Conservation (phyloP, 2,888 invertebrate species). For the Deilephila elpenor region DNA sequence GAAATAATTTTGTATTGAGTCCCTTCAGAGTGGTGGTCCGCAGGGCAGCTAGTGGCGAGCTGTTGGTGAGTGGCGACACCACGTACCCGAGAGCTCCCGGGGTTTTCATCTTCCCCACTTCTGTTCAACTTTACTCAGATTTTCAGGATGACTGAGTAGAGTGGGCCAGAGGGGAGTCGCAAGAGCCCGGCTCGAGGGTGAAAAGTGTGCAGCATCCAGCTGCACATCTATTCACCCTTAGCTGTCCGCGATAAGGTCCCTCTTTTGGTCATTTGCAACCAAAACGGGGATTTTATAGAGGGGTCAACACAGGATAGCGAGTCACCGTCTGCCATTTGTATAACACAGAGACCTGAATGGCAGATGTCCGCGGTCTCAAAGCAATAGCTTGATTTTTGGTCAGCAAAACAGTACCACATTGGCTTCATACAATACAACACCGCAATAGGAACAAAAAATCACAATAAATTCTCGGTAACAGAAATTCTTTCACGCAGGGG, state of each 20-base stretch:
- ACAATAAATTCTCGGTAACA: background rate
- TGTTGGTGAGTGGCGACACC: conserved; percentile 41
- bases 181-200: conserved; percentile 31
- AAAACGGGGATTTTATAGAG: conserved; percentile 28
- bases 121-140: conserved; percentile 10
- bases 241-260: conserved; percentile 29
- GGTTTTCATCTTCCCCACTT: conserved; percentile 6
- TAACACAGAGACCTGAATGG: conserved; percentile 25
- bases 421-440: background rate
- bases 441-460: background rate
- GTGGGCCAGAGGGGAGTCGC: conserved; percentile 25
- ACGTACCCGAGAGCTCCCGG: conserved; percentile 36
- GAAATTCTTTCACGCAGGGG: conserved; percentile 3
- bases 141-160: background rate
- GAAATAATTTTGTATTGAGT: background rate
- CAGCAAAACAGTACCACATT: conserved; percentile 8
- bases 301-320: conserved; percentile 28
- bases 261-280: background rate
- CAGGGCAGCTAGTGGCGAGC: conserved; percentile 41
- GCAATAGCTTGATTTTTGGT: conserved; percentile 24
- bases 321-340: conserved; percentile 31
- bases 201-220: conserved; percentile 2
- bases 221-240: conserved; percentile 24
- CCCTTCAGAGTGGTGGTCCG: conserved; percentile 19
- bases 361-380: conserved; percentile 30